Percentiles rank a stretch among this genome's conserved stretches.
These are phyloP conservation scores for Danio jaintianensis DNA, from an alignment of 2,797 vertebrate genomes.

Conservation along the genomic window DNA sequence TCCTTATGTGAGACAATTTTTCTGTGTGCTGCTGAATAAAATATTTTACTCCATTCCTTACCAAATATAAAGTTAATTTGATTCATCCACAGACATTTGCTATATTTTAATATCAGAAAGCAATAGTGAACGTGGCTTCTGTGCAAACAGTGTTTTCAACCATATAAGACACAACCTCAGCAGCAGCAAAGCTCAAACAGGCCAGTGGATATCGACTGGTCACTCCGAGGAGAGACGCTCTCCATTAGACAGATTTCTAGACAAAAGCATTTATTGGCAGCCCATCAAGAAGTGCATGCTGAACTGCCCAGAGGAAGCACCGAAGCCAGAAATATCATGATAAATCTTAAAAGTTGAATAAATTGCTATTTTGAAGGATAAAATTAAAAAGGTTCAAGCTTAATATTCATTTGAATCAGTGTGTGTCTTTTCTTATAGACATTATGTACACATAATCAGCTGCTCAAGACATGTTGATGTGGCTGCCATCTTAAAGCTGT, in stretches of 20 bases:
- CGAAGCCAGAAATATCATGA: neutral
- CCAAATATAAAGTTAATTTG: neutral
- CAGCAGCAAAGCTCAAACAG: neutral
- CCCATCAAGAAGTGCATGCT: neutral
- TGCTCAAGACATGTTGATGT: too few species aligned
- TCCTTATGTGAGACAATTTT: neutral
- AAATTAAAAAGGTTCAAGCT: neutral
- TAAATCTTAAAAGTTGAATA: neutral
- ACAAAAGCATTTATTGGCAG: slow-evolving; percentile 22
- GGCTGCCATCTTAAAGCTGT: too few species aligned
- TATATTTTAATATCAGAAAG: neutral
- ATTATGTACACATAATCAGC: too few species aligned
- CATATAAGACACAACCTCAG: slow-evolving; percentile 5
- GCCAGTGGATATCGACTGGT: slow-evolving; percentile 9
- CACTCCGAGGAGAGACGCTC: neutral
- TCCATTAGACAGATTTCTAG: slow-evolving; percentile 21
- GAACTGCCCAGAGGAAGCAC: neutral
- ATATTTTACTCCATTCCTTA: too few species aligned
- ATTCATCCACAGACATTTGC: neutral
- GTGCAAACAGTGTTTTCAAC: neutral
- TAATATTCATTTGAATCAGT: neutral
- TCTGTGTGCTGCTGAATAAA: neutral
- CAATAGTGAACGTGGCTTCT: neutral
- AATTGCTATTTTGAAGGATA: neutral
- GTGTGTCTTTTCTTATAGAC: too few species aligned